Conservation (phyloP, 2,888 invertebrate species). For the Ditula angustiorana region DNA sequence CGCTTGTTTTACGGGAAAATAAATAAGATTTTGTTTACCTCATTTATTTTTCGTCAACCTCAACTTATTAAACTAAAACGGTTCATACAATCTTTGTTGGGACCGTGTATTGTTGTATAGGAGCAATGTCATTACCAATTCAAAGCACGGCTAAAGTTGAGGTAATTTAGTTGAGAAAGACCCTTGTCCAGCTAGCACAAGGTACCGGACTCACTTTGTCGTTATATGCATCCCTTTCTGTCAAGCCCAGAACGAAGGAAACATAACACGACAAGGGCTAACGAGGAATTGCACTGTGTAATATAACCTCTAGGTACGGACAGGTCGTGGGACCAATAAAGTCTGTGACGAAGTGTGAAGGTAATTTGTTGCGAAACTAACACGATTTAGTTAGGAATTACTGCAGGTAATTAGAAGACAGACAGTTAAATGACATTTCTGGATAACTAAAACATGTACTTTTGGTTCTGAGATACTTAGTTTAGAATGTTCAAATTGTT, state of each 20-base stretch:
- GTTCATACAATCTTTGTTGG: slow-evolving; percentile 18
- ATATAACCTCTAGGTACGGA: not conserved
- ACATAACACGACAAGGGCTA: not conserved
- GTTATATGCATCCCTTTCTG: not conserved
- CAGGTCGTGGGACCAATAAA: slow-evolving; percentile 11
- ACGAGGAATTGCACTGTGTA: not conserved
- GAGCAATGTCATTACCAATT: slow-evolving; percentile 24
- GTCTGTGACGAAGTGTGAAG: slow-evolving; percentile 13
- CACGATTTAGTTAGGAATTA: slow-evolving; percentile 10
- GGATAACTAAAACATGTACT: no score
- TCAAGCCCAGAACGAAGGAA: not conserved
- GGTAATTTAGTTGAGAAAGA: slow-evolving; percentile 13
- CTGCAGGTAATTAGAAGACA: no score
- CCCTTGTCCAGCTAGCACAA: not conserved
- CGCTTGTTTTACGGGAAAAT: not conserved
- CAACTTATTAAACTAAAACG: not conserved
- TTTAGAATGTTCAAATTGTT: no score
- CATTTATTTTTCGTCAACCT: slow-evolving; percentile 17
- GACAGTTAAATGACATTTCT: no score
- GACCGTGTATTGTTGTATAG: slow-evolving; percentile 18
- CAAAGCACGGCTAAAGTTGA: slow-evolving; percentile 16
- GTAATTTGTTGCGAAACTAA: slow-evolving; percentile 16
- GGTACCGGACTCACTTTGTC: not conserved
- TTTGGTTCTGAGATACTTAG: no score
- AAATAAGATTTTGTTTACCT: not conserved